Conservation (phyloP, 92 coral and sea anemone genomes). For the Siderastrea siderea region DNA sequence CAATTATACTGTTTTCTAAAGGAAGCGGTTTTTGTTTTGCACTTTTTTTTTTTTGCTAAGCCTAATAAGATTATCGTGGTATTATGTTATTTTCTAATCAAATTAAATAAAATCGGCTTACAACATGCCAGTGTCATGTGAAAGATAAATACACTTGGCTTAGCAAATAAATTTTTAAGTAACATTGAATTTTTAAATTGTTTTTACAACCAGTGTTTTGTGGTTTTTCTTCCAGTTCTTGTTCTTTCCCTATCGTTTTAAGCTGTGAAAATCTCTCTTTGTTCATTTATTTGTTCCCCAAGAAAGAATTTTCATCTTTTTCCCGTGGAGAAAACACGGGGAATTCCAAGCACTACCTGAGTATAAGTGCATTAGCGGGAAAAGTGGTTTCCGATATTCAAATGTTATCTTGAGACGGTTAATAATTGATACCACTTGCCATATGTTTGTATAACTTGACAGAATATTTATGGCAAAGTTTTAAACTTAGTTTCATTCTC, state of each 20-base stretch:
- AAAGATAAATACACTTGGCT: neutral
- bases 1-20: neutral
- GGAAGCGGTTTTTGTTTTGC: neutral
- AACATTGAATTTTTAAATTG: neutral
- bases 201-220: neutral
- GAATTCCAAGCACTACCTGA: neutral
- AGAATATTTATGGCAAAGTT: neutral
- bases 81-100: neutral
- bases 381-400: slow-evolving; percentile 31
- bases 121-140: neutral
- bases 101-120: slow-evolving; percentile 1
- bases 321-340: neutral
- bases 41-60: neutral
- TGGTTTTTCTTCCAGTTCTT: neutral
- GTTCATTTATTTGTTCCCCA: neutral
- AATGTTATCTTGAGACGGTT: slow-evolving; percentile 25
- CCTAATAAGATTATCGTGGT: neutral
- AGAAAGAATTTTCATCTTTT: neutral
- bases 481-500: neutral
- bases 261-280: neutral
- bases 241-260: neutral
- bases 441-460: slow-evolving; percentile 1
- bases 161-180: slow-evolving; percentile 10
- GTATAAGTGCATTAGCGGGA: neutral
- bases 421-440: slow-evolving; percentile 44